phyloP scores from a whole-genome alignment of 2,113 vertebrate genomes.

The Mormyrus iriodes region DNA sequence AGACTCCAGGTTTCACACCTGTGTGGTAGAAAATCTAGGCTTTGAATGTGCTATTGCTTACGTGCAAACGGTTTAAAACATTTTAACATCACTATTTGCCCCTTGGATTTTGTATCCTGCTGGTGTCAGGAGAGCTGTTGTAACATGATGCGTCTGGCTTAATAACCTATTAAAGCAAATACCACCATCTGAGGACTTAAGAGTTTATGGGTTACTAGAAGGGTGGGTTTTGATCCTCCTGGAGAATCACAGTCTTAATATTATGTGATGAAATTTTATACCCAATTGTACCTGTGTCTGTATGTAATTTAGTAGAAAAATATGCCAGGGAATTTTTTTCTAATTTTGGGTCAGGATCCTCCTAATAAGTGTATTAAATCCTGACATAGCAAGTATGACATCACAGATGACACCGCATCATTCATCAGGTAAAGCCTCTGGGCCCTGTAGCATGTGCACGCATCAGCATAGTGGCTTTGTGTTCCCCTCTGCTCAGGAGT shows the following conservation, averaged over 20 bases:
- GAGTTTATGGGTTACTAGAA: neutral
- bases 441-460: neutral
- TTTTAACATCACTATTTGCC: neutral
- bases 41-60: neutral
- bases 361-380: neutral
- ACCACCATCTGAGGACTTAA: neutral
- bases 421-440: neutral
- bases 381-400: neutral
- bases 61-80: neutral
- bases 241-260: neutral
- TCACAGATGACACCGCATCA: neutral
- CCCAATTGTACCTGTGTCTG: neutral
- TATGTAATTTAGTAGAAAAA: neutral
- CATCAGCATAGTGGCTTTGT: neutral
- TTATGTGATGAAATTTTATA: neutral
- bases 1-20: neutral
- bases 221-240: neutral
- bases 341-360: neutral
- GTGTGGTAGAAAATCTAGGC: neutral
- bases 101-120: neutral
- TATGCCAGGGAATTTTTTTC: neutral
- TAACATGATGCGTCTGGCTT: neutral
- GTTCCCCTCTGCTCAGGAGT: constrained; percentile 60
- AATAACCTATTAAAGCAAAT: neutral
- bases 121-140: neutral